Evolutionary conservation across 2,888 invertebrate species (phyloP), one percentile per base, ranked within the genome.

Genomic region (Pachydiplax longipennis): DNA sequence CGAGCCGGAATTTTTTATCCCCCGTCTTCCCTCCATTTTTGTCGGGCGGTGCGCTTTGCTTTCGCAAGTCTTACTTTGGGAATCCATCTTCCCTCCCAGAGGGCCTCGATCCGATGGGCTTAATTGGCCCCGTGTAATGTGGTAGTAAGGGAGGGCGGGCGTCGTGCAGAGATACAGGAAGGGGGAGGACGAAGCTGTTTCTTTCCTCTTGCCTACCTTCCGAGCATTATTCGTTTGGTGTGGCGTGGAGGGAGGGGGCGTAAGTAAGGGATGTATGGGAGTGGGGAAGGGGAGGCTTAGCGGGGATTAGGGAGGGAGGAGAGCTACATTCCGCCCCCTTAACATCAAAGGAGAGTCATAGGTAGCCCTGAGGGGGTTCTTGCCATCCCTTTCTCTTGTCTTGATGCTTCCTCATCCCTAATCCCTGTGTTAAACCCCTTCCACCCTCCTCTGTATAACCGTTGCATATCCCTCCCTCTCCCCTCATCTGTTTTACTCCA

Each of bases 121-220:
- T 87, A 87, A 87, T 87, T 87, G 87, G 87, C 87, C 87, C 87
- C 87, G 87, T 87, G 87, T 87, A 87, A 87, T 87, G 87, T 87
- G 87, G 83, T 83, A 83, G 83, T 25, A 35, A 53, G 25, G 87
- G 58, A 35, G n/a, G 18, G 61, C 5, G 73, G 25, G 73, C 73
- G 73, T 73, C 31, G 73, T 25, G 73, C 25, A 31, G 73, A 31
- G 73, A 73, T 31, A 31, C 31, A 53, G 31, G 18, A 37, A 18
- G 83, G 22, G 35, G 65, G n/a, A n/a, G 48, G 53, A 53, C 2
- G 83, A 31, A 58, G 87, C 8, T 37, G 61, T 87, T 83, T 83
- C 83, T 58, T 25, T 35, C 25, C 83, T 58, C 83, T 61, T 35
- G 25, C 35, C 83, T 48, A n/a, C 48, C 82, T 82, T 48, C 15